Evolutionary conservation across 1,140 invertebrate species (phyloP), one percentile per base, ranked within the genome.

Genomic region (Mizuhopecten yessoensis): DNA sequence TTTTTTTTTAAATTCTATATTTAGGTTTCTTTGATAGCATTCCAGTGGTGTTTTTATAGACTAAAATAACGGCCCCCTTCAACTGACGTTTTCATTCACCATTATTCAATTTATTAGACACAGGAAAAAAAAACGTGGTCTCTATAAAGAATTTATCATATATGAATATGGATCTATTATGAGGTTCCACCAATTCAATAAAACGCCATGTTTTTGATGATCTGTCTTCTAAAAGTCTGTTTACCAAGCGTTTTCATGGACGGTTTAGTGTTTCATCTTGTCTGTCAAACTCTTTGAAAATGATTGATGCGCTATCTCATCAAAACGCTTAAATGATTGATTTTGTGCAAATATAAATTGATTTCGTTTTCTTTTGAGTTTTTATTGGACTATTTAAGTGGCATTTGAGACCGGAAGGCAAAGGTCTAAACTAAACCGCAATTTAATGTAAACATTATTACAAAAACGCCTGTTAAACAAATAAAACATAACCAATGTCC

Each of bases 301-400:
- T 75, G 57, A 75, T 75, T 75, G 57, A 75, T 75, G 57, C 11
- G 1, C n/a, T 5, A 17, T 75, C 57, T 75, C 23, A 75, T 75
- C n/a, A 29, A 45, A 75, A 75, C 17, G 57, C 57, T n/a, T 75
- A 75, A 75, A 75, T 75, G 57, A 75, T 75, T n/a, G 57, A 75
- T n/a, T 75, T 75, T 75, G 57, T 75, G 23, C 57, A 75, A 45
- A 75, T 75, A 75, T 75, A 29, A 75, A 75, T 75, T 75, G 57
- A 75, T 75, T 29, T 29, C n/a, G 57, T 75, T n/a, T 75, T 75
- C 57, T 9, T 75, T 45, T 15, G n/a, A 29, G n/a, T 29, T 75
- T 29, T 75, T 75, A 75, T 29, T 75, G 57, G 57, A 29, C 23
- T 75, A 75, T 75, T 75, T 29, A 29, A n/a, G n/a, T 75, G 57